Evolutionary conservation across 2,113 vertebrate genomes (phyloP).

Genomic region (Caloenas nicobarica): DNA sequence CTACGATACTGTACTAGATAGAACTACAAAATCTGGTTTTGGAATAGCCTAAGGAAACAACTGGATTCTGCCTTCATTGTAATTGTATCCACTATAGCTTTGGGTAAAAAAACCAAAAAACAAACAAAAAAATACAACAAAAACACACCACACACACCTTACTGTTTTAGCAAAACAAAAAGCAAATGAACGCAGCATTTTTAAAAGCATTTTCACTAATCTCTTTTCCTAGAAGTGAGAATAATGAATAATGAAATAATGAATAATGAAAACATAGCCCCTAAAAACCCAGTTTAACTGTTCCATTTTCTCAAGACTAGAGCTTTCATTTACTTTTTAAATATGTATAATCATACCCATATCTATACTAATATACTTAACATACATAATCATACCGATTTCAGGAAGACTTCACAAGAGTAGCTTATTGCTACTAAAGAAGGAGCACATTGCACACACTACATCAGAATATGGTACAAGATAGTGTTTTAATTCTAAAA

Average conservation of each 20-base stretch:
- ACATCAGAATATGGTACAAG: neutral
- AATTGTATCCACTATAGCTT: neutral
- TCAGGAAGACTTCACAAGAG: neutral
- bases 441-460: neutral
- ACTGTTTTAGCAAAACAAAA: neutral
- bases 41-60: neutral
- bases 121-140: neutral
- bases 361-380: neutral
- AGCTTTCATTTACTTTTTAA: neutral
- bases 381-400: neutral
- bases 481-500: neutral
- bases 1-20: neutral
- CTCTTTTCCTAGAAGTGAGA: neutral
- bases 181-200: fast-evolving
- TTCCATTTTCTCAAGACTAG: neutral
- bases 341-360: neutral
- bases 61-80: neutral
- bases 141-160: neutral
- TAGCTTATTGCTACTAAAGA: neutral
- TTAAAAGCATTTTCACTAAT: neutral
- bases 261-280: neutral
- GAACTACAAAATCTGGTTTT: neutral
- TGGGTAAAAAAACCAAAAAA: neutral
- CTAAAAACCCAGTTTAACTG: neutral
- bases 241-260: neutral